Conservation (phyloP, 2,888 invertebrate genomes). For the Lampropteryx suffumata region DNA sequence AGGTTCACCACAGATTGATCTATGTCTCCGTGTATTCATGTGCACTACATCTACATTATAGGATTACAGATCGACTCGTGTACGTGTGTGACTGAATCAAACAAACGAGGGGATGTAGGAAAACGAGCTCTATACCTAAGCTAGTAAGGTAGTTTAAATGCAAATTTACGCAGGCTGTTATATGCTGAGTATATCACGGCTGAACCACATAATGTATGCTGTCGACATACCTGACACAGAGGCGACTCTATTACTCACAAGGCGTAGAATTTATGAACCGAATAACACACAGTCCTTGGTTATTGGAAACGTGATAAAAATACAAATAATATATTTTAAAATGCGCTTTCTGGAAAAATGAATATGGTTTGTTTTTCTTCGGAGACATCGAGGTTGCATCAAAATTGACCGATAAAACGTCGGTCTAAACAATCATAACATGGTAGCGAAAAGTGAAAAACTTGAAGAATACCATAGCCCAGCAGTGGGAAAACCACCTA, state of each 20-base stretch:
- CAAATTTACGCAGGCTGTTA: slow-evolving; percentile 24
- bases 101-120: slow-evolving; percentile 9
- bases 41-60: slow-evolving; percentile 9
- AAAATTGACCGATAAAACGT: no score
- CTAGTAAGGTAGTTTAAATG: slow-evolving; percentile 21
- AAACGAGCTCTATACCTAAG: slow-evolving; percentile 23
- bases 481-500: no score
- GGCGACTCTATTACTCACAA: slow-evolving; percentile 69
- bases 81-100: slow-evolving; percentile 21
- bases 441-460: no score
- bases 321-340: slow-evolving; percentile 49
- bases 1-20: slow-evolving; percentile 23
- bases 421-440: no score
- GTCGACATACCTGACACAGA: slow-evolving; percentile 63
- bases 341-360: slow-evolving; percentile 10
- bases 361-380: slow-evolving; percentile 9
- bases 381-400: no score
- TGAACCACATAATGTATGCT: slow-evolving; percentile 65
- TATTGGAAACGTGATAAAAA: slow-evolving; percentile 76
- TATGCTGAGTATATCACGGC: slow-evolving; percentile 46
- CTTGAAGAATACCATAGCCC: no score
- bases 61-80: slow-evolving; percentile 9
- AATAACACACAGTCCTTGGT: slow-evolving; percentile 66
- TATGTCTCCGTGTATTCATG: slow-evolving; percentile 17
- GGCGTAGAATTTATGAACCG: slow-evolving; percentile 70